These are phyloP conservation scores for Teleogryllus oceanicus DNA, from an alignment of 2,888 invertebrate species.

Conservation along the genomic window DNA sequence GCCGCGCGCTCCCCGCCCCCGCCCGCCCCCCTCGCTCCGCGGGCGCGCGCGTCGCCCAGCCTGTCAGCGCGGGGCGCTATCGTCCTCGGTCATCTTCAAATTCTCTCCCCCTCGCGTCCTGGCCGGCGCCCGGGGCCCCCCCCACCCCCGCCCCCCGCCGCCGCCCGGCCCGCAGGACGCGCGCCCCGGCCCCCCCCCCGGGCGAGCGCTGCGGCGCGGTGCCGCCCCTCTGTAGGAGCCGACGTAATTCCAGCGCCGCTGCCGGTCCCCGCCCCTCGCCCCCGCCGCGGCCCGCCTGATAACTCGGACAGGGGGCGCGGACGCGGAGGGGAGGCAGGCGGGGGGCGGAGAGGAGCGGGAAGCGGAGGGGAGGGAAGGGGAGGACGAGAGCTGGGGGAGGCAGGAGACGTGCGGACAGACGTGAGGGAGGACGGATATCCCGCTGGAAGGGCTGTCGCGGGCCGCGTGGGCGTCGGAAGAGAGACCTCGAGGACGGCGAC, in stretches of 20 bases:
- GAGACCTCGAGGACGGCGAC: not conserved
- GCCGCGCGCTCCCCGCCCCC: not conserved
- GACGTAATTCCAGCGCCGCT: not conserved
- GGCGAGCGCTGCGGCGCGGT: not conserved
- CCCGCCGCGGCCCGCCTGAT: not conserved
- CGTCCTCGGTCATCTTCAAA: constrained; percentile 26
- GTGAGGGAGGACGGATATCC: too few relatives aligned
- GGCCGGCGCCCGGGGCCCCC: not conserved
- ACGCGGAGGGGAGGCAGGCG: too few relatives aligned
- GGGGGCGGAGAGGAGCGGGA: too few relatives aligned
- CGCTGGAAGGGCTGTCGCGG: too few relatives aligned
- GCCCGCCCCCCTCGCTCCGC: too few relatives aligned
- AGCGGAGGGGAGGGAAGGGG: too few relatives aligned
- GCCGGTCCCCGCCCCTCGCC: not conserved
- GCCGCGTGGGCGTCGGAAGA: too few relatives aligned
- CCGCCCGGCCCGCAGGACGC: not conserved
- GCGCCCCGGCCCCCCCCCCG: not conserved
- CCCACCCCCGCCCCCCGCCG: not conserved
- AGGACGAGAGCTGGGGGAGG: too few relatives aligned
- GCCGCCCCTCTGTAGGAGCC: not conserved
- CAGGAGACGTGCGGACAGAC: too few relatives aligned
- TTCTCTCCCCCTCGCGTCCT: not conserved
- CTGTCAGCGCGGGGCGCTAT: constrained; percentile 28
- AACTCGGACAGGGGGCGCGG: too few relatives aligned
- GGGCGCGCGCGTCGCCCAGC: not conserved